Base-by-base conservation (phyloP, 2,113 vertebrate genomes). In the Neogale vison region DNA sequence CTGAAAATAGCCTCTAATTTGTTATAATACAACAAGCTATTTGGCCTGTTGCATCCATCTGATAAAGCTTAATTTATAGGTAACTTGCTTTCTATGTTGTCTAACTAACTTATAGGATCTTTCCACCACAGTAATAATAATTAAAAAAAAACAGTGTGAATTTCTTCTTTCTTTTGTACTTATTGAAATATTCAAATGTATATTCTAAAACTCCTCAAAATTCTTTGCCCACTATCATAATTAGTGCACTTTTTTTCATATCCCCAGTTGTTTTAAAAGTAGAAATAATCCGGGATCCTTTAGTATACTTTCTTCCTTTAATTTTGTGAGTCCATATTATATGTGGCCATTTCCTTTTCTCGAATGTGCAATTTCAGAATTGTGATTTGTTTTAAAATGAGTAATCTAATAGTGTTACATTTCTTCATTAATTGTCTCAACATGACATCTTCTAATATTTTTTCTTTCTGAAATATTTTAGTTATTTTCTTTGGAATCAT, bases 401-500 rank as follows among this genome's bases (percentile, higher is more conserved):
- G 61, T 89, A 47, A 83, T 36, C 24, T 76, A 67, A 47, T 1
- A 31, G 34, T 83, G 36, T 65, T 79, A 72, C 4, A 87, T 21
- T 84, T 94, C n/a, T 86, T 47, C 26, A 82, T 86, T 90, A 65
- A 59, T 87, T 24, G 21, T 61, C 17, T 87, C 42, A 69, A 50
- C 4, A 24, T 90, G 18, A 36, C 45, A 80, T 61, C 52, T 88
- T 72, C n/a, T 85, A 87, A 76, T 86, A 65, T 69, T 67, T 72
- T 93, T 96, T 82, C 26, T 88, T 86, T 90, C 63, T 52, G 42
- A 90, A 93, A 57, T 93, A 69, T 82, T 77, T 96, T 89, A 69
- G 21, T 88, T 92, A 87, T 81, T 96, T 96, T 86, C 29, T 69
- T 39, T 31, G 39, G 26, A 92, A 39, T 63, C 5, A 86, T 89